These are phyloP conservation scores for Agrotis ipsilon DNA, from an alignment of 2,888 invertebrate genomes.

Conservation along the genomic window DNA sequence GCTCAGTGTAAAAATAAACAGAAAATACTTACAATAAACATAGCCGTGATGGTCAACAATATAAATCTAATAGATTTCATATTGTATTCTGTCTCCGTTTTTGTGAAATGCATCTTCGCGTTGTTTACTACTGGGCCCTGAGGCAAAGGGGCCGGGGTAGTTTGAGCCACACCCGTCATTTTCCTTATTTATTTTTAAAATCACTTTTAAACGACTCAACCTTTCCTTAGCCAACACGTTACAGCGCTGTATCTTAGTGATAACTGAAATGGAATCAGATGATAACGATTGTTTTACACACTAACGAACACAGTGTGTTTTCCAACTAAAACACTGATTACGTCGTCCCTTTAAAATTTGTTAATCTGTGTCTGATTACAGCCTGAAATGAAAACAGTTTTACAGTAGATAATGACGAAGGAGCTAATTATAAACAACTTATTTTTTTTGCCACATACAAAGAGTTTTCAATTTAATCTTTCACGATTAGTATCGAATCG, in stretches of 20 bases:
- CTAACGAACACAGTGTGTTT: slow-evolving; percentile 42
- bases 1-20: not conserved
- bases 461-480: slow-evolving; percentile 19
- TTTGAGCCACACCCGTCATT: slow-evolving; percentile 31
- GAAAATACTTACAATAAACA: slow-evolving; percentile 85
- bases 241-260: slow-evolving; percentile 67
- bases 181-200: slow-evolving; percentile 31
- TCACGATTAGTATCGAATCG: slow-evolving; percentile 24
- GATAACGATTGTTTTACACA: slow-evolving; percentile 71
- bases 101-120: slow-evolving; percentile 80
- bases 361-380: slow-evolving; percentile 26
- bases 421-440: slow-evolving; percentile 22
- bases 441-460: slow-evolving; percentile 11
- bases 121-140: slow-evolving; percentile 52
- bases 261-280: slow-evolving; percentile 69
- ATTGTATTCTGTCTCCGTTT: slow-evolving; percentile 85
- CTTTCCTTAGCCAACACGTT: slow-evolving; percentile 39
- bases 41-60: slow-evolving; percentile 84
- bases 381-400: slow-evolving; percentile 7
- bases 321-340: slow-evolving; percentile 46
- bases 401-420: not conserved
- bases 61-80: slow-evolving; percentile 88
- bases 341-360: slow-evolving; percentile 6
- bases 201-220: slow-evolving; percentile 45
- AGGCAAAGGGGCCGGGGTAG: slow-evolving; percentile 2